A percentile compares a stretch with the other conserved stretches of the same genome.
These are phyloP conservation scores for Proisotoma minuta DNA, from an alignment of 2,888 invertebrate genomes.

Conservation along the genomic window DNA sequence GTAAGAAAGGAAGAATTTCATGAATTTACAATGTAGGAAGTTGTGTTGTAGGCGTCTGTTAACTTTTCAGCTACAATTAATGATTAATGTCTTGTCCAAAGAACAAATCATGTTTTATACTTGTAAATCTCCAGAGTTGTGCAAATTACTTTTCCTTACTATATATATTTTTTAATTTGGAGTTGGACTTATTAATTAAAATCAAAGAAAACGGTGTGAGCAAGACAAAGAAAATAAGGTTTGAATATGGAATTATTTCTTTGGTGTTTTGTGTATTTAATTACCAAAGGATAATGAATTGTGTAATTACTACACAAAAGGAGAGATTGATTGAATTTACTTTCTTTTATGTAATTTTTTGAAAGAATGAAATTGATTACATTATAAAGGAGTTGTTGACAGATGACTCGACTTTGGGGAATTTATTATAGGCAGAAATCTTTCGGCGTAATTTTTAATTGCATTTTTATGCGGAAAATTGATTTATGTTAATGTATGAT, in stretches of 20 bases:
- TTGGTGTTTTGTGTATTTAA: neutral
- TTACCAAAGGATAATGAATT: constrained; percentile 8
- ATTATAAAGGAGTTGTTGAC: neutral
- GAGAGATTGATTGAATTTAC: constrained; percentile 12
- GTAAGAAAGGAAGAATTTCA: neutral
- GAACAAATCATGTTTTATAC: neutral
- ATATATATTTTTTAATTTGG: neutral
- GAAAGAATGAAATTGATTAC: constrained; percentile 10
- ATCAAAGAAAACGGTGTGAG: constrained; percentile 1
- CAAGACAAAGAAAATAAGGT: neutral
- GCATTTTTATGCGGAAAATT: too few species aligned
- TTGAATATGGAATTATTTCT: constrained; percentile 7
- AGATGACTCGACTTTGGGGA: too few species aligned
- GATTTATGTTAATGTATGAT: too few species aligned
- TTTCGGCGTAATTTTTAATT: too few species aligned
- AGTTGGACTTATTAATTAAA: constrained; percentile 9
- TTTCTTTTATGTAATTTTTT: neutral
- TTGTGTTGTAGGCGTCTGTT: constrained; percentile 3
- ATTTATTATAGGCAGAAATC: too few species aligned
- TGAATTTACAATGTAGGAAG: constrained; percentile 2
- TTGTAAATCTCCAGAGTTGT: neutral
- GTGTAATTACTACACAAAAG: constrained; percentile 12
- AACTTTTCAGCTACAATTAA: neutral
- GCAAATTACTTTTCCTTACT: neutral
- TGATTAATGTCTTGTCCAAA: constrained; percentile 11